Evolutionary conservation across 2,888 invertebrate species (phyloP).

Genomic region (Matsumyia berberina): DNA sequence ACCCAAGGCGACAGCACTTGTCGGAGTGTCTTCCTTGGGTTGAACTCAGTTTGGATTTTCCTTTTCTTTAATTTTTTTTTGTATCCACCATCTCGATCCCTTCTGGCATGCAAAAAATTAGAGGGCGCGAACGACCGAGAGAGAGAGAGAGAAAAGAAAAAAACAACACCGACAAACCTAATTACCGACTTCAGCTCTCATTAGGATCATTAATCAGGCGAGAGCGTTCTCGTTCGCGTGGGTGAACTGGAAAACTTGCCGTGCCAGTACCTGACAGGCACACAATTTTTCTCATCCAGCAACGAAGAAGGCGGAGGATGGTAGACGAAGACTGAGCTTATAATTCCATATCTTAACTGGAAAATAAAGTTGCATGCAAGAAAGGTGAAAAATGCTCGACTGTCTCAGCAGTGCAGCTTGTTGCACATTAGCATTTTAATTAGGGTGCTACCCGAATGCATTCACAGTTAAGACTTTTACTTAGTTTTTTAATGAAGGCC

Average conservation of each 20-base stretch:
- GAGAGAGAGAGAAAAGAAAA: not conserved
- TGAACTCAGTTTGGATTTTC: slow-evolving; percentile 38
- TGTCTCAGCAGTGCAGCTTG: slow-evolving; percentile 34
- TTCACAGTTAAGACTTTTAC: slow-evolving; percentile 9
- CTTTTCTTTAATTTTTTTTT: too few relatives aligned
- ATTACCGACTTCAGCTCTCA: slow-evolving; percentile 63
- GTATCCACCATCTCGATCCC: slow-evolving; percentile 7
- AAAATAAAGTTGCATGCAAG: slow-evolving; percentile 32
- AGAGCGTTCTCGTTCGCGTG: slow-evolving; percentile 42
- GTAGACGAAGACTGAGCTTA: slow-evolving; percentile 20
- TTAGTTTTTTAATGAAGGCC: slow-evolving; percentile 27
- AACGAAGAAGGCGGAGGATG: slow-evolving; percentile 5
- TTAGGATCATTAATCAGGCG: slow-evolving; percentile 72
- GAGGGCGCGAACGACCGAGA: too few relatives aligned
- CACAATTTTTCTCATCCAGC: slow-evolving; percentile 18
- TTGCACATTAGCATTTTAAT: slow-evolving; percentile 60
- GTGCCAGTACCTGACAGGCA: slow-evolving; percentile 24
- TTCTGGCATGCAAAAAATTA: not conserved
- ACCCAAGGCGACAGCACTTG: slow-evolving; percentile 12
- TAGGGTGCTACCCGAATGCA: slow-evolving; percentile 2
- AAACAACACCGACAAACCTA: slow-evolving; percentile 53
- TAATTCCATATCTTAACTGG: slow-evolving; percentile 38
- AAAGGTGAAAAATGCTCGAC: slow-evolving; percentile 38
- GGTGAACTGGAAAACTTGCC: slow-evolving; percentile 32
- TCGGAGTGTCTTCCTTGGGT: slow-evolving; percentile 29